Base-by-base conservation (phyloP, 2,113 vertebrate genomes). In the Halichoerus grypus region DNA sequence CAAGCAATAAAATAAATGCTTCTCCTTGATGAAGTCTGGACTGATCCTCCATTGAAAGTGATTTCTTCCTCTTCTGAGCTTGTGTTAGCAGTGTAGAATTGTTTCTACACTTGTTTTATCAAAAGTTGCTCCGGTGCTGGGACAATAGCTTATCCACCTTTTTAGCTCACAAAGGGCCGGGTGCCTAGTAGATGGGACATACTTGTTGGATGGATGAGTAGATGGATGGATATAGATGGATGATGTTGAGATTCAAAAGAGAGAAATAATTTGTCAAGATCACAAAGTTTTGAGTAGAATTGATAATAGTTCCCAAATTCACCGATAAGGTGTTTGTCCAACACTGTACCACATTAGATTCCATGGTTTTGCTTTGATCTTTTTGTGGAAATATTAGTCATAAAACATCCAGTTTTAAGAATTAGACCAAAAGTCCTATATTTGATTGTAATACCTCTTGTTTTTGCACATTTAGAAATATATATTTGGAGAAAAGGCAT, bases 321-420 rank as follows among this genome's bases (percentile, higher is more conserved):
- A 87, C 0, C 76, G 51, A 51, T 87, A 71, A 81, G 57, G 24
- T 83, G 71, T 72, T 92, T 87, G 12, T 46, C 14, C 77, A 81
- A 55, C 7, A 84, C n/a, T 8, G 16, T 10, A 24, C 55, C 22
- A 28, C 5, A 63, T 76, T 82, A 46, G 82, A 14, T 81, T 15
- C 59, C 49, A 39, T 81, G n/a, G 31, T 91, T 97, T 96, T 94
- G 51, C 53, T 88, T 91, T 94, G 59, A 55, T 88, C 28, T 72
- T 96, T 94, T 89, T 53, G 10, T 95, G 24, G 9, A 96, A 65
- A 7, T 85, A 16, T 82, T 91, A 59, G 53, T 85, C 72, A 96
- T 89, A 36, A 92, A 59, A 46, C 22, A 95, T 79, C 5, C n/a
- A 71, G 8, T 79, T 91, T 91, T 79, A 86, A 86, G 72, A 94